Base-by-base conservation (phyloP, 2,113 vertebrate genomes). In the Lasiurus cinereus region DNA sequence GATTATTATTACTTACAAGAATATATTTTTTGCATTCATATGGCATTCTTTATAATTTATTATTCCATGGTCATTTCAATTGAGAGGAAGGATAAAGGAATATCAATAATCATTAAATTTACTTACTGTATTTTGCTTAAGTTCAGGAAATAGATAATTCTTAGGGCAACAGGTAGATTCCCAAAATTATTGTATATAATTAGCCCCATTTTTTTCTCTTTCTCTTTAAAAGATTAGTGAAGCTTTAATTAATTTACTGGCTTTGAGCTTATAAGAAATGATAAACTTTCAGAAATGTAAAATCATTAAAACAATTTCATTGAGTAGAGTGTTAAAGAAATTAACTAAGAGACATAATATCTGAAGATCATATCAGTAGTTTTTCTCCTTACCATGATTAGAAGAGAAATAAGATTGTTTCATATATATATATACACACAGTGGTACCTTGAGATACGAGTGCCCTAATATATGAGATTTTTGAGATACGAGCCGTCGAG, bases 171-270 rank as follows among this genome's bases (percentile, higher is more conserved):
- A 90, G 36, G 31, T 24, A 94, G 24, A 46, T 96, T 97, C 93
- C 94, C 48, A 87, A 93, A 96, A 73, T 93, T 92, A 22, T 39
- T 70, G 15, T 48, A 46, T 29, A 69, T 92, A 50, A 94, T 90
- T 94, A 95, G 79, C 3, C 52, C 27, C 87, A 93, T 83, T 74
- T 62, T 54, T 56, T 33, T 64, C 62, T 93, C 69, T 95, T 95
- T 70, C 27, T 73, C 3, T 90, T 10, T 24, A 78, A 89, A 95
- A 96, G n/a, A 96, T 74, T 36, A 88, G 1, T 79, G 43, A 43
- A 94, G 70, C 67, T 95, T 48, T 93, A 94, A 96, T 97, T 96
- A 96, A 86, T 93, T 97, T 94, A 90, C 70, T 94, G n/a, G 2
- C 46, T 43, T 16, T 88, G 64, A 83, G 13, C 12, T 94, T 95